phyloP scores from a whole-genome alignment of 2,797 vertebrate species.

The Sebastes vulpes region DNA sequence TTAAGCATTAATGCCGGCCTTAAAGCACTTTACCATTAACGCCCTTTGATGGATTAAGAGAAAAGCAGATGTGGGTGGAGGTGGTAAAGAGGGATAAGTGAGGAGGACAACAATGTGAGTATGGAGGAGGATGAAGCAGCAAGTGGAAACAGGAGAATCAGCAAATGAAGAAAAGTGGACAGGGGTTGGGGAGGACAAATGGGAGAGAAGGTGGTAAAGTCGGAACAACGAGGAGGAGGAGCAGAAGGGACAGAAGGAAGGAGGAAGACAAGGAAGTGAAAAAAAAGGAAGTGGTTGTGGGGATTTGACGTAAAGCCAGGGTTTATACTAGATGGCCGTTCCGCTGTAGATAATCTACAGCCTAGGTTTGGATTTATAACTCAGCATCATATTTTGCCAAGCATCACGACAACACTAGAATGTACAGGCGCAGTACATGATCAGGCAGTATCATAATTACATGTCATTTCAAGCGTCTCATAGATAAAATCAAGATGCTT shows the following conservation, averaged over 20 bases:
- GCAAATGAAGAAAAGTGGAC: slow-evolving; percentile 5
- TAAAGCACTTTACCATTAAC: not conserved
- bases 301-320: not conserved
- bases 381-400: not conserved
- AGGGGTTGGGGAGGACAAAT: not conserved
- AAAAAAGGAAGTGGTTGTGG: not conserved
- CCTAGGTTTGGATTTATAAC: not conserved
- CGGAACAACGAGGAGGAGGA: not conserved
- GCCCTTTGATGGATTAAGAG: slow-evolving; percentile 31
- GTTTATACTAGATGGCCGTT: not conserved
- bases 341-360: not conserved
- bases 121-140: slow-evolving; percentile 15
- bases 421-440: not conserved
- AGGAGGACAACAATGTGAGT: slow-evolving; percentile 31
- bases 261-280: slow-evolving; percentile 6
- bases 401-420: not conserved
- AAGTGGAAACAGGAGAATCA: slow-evolving; percentile 17
- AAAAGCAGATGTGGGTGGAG: slow-evolving; percentile 20
- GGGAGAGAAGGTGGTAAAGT: not conserved
- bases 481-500: not conserved
- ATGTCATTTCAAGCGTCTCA: not conserved
- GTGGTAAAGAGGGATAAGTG: slow-evolving; percentile 18
- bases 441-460: not conserved
- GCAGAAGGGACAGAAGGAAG: slow-evolving; percentile 7
- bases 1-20: not conserved